A percentile compares a stretch with the other conserved stretches of the same genome.
These are phyloP conservation scores for Neotoma lepida DNA, from an alignment of 2,113 vertebrate species.

Conservation along the genomic window DNA sequence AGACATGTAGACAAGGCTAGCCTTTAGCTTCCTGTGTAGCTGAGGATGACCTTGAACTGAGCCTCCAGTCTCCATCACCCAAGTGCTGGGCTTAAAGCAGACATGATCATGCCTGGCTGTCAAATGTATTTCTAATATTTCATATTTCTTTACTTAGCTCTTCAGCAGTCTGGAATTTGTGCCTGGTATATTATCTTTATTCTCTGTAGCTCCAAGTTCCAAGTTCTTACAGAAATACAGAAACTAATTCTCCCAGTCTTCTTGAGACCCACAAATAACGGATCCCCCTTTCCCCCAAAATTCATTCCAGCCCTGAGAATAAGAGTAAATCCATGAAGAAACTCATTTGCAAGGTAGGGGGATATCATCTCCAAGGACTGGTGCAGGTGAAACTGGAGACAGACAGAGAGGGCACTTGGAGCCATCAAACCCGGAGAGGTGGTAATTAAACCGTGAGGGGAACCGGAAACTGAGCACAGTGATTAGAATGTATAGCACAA, in stretches of 20 bases:
- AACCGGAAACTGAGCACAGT: neutral
- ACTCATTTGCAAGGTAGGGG: neutral
- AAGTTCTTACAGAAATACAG: neutral
- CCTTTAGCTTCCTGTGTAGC: neutral
- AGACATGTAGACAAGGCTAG: neutral
- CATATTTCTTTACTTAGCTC: neutral
- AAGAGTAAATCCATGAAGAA: neutral
- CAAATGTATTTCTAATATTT: neutral
- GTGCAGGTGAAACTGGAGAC: rapidly evolving
- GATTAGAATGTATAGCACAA: neutral
- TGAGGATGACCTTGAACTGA: neutral
- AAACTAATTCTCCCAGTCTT: neutral
- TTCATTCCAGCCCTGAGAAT: neutral
- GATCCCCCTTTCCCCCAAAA: neutral
- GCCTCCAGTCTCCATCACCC: neutral
- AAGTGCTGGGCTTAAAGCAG: neutral
- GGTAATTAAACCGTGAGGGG: neutral
- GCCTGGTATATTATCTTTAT: neutral
- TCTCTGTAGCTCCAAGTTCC: neutral
- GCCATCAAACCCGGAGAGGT: neutral
- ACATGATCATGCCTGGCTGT: neutral
- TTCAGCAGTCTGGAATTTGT: neutral
- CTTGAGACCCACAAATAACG: neutral
- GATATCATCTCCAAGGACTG: neutral
- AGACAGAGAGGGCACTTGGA: neutral